Evolutionary conservation across 2,888 invertebrate species (phyloP).

Genomic region (Heliconius aoede): DNA sequence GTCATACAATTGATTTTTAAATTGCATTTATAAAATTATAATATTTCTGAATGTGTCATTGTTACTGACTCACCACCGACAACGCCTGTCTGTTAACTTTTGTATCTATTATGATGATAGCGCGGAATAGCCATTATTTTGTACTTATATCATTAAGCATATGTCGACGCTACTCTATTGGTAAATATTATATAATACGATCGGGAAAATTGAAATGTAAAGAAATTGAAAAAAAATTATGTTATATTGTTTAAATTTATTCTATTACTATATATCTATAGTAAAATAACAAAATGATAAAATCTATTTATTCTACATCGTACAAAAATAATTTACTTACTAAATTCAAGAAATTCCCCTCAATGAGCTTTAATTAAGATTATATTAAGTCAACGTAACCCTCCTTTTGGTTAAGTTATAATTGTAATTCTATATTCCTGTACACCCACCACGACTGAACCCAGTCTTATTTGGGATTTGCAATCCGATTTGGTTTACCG

Average conservation of each 20-base stretch:
- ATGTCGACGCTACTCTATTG: background rate
- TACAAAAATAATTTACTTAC: background rate
- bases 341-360: background rate
- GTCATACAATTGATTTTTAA: constrained; percentile 41
- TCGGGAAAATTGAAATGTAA: background rate
- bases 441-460: constrained; percentile 21
- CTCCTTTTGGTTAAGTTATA: background rate
- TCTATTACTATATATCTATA: no score
- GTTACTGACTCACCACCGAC: constrained; percentile 61
- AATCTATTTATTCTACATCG: background rate
- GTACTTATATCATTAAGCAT: constrained; percentile 21
- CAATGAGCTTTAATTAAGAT: background rate
- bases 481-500: constrained; percentile 35
- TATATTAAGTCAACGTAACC: background rate
- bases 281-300: background rate
- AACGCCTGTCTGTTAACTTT: constrained; percentile 53
- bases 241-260: no score
- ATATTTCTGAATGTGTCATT: constrained; percentile 46
- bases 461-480: constrained; percentile 30
- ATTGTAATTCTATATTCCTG: constrained; percentile 5
- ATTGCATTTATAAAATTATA: constrained; percentile 48
- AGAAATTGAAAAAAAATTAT: no score
- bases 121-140: constrained; percentile 33
- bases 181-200: background rate
- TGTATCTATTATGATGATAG: constrained; percentile 39